Conservation (phyloP, 2,797 vertebrate species). For the Fratercula arctica region DNA sequence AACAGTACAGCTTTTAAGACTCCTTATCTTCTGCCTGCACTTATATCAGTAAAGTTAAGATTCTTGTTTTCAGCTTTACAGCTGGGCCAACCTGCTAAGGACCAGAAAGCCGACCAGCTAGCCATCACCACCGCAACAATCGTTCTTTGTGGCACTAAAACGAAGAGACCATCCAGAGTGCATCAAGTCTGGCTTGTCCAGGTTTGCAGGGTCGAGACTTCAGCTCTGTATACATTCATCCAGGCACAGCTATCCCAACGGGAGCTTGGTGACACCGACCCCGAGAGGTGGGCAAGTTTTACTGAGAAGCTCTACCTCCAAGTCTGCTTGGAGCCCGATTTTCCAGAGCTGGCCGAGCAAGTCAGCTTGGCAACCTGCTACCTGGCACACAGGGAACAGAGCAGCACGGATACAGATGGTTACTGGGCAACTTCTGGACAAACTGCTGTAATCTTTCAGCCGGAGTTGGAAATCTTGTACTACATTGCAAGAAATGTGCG, state of each 20-base stretch:
- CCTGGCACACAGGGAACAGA: not conserved
- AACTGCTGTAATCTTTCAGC: not conserved
- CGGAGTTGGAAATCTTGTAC: not conserved
- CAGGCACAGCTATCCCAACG: fast-evolving
- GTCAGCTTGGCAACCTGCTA: not conserved
- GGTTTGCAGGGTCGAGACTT: not conserved
- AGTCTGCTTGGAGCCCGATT: fast-evolving
- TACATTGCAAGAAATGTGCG: not conserved
- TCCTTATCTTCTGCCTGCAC: not conserved
- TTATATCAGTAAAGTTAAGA: not conserved
- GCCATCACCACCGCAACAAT: not conserved
- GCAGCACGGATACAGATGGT: fast-evolving
- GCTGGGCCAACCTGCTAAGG: not conserved
- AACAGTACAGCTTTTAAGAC: not conserved
- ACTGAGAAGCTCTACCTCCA: fast-evolving
- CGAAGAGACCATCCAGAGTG: fast-evolving
- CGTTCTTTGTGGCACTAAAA: not conserved
- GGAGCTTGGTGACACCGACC: fast-evolving
- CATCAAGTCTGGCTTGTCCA: not conserved
- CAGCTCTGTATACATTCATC: not conserved
- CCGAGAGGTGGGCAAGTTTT: not conserved
- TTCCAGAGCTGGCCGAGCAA: not conserved
- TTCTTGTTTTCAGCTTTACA: not conserved
- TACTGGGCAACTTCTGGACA: not conserved
- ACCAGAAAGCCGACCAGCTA: not conserved